A percentile compares a stretch with the other conserved stretches of the same genome.
Conservation (phyloP, 2,797 vertebrate species). For the Pangasius mekongensis region DNA sequence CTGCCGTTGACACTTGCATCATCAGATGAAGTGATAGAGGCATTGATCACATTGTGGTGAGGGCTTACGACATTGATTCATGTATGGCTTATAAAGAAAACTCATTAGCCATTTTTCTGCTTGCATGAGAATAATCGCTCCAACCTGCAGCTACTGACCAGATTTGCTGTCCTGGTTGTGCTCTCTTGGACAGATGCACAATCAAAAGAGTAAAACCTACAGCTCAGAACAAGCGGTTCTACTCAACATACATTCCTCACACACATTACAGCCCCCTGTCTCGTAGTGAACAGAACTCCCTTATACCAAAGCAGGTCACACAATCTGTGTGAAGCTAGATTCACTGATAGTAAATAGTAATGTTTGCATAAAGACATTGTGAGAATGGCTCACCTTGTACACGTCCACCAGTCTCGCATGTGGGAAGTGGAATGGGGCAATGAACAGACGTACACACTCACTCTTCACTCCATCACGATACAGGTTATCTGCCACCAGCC, state of each 20-base stretch:
- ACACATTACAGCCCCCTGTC: not conserved
- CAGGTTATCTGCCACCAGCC: constrained; percentile 86
- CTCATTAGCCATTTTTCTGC: not conserved
- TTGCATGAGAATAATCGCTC: not conserved
- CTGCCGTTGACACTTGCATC: too few relatives aligned
- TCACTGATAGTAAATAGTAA: not conserved
- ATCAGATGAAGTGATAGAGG: too few relatives aligned
- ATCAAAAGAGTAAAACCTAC: too few relatives aligned
- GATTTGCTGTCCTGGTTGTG: not conserved
- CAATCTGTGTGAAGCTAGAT: not conserved
- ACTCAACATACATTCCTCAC: not conserved
- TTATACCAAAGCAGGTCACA: not conserved
- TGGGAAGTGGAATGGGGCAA: constrained; percentile 91
- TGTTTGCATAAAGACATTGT: not conserved
- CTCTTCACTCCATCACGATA: constrained; percentile 89
- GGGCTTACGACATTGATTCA: too few relatives aligned
- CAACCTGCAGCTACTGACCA: not conserved
- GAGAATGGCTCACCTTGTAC: constrained; percentile 84
- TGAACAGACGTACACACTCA: constrained; percentile 87
- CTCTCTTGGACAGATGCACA: not conserved
- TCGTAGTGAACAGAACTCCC: not conserved
- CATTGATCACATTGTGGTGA: too few relatives aligned
- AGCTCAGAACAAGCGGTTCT: not conserved
- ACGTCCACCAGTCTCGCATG: constrained; percentile 82
- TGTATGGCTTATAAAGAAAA: too few relatives aligned